These are phyloP conservation scores for Plebejus melissa DNA, from an alignment of 2,888 invertebrate genomes.

Conservation along the genomic window DNA sequence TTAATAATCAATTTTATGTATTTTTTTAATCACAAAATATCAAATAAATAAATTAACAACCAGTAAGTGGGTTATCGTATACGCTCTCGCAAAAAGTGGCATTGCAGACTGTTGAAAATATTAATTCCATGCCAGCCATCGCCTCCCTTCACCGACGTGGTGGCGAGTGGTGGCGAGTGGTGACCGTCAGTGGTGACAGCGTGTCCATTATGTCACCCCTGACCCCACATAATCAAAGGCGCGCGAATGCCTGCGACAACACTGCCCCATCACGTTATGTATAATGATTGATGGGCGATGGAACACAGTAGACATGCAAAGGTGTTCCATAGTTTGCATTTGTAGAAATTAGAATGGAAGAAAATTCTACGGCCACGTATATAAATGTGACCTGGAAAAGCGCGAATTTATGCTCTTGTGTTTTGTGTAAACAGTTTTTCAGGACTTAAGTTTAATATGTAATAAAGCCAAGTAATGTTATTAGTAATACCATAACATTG, in stretches of 20 bases:
- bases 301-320: constrained; percentile 43
- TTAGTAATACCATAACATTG: no score
- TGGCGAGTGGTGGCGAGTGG: constrained; percentile 32
- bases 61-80: constrained; percentile 52
- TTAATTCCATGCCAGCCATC: constrained; percentile 64
- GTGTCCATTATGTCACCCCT: constrained; percentile 34
- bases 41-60: constrained; percentile 37
- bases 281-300: constrained; percentile 42
- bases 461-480: no score
- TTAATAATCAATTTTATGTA: background rate
- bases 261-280: constrained; percentile 36
- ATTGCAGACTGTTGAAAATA: constrained; percentile 67
- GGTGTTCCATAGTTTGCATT: background rate
- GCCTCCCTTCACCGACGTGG: constrained; percentile 36
- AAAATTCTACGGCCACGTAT: no score
- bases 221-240: constrained; percentile 36
- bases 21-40: background rate
- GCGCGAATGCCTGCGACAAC: constrained; percentile 40
- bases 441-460: no score
- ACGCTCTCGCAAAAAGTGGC: constrained; percentile 58
- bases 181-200: constrained; percentile 32
- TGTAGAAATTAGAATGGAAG: background rate
- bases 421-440: no score
- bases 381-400: no score
- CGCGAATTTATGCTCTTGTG: no score